These are phyloP conservation scores for Noctua janthe DNA, from an alignment of 2,888 invertebrate genomes.

Conservation along the genomic window DNA sequence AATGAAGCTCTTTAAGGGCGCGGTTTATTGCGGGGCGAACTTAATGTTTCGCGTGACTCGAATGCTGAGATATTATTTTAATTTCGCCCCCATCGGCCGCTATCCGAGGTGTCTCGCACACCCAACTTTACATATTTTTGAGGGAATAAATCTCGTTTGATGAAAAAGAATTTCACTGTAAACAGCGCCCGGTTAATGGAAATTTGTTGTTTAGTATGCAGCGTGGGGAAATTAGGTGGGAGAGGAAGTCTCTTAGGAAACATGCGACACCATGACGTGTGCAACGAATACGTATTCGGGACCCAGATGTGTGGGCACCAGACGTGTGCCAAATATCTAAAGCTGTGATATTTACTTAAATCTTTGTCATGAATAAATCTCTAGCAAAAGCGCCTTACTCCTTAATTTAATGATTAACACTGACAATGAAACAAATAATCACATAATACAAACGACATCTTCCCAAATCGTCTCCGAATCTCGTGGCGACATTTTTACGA, in stretches of 20 bases:
- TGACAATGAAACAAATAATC: constrained; percentile 54
- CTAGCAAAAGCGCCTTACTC: not conserved
- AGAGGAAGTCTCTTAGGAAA: constrained; percentile 63
- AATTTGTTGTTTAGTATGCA: constrained; percentile 85
- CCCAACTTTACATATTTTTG: constrained; percentile 88
- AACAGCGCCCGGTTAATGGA: constrained; percentile 85
- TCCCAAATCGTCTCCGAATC: constrained; percentile 55
- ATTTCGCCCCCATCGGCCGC: constrained; percentile 84
- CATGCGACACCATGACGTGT: constrained; percentile 52
- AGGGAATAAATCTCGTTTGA: constrained; percentile 87
- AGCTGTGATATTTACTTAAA: constrained; percentile 22
- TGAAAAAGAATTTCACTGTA: constrained; percentile 86
- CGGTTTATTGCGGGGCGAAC: constrained; percentile 87
- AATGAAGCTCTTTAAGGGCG: constrained; percentile 87
- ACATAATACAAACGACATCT: constrained; percentile 62
- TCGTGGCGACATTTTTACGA: constrained; percentile 58
- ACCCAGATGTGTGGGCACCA: constrained; percentile 28
- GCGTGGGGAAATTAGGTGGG: constrained; percentile 75
- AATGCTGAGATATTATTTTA: constrained; percentile 89
- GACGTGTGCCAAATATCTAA: constrained; percentile 48
- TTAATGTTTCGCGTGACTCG: constrained; percentile 90
- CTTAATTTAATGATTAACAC: constrained; percentile 31
- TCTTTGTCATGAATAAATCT: constrained; percentile 27
- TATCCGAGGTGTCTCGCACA: constrained; percentile 79
- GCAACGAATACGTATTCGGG: constrained; percentile 52